phyloP scores from a whole-genome alignment of 2,797 vertebrate species.

The Esox masquinongy region DNA sequence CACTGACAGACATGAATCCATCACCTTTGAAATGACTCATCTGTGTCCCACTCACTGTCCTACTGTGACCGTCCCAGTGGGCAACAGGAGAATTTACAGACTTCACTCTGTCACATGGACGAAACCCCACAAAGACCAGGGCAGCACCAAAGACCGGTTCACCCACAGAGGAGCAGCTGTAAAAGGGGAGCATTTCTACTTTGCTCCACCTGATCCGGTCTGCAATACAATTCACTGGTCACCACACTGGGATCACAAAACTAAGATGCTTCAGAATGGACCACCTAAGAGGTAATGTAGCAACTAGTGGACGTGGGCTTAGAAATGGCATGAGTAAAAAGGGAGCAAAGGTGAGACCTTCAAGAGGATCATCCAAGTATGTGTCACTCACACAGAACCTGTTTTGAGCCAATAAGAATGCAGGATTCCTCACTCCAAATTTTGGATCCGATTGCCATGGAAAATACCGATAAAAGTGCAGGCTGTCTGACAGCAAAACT shows the following conservation, averaged over 20 bases:
- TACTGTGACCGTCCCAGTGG: background rate
- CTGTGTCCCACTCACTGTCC: too few species aligned
- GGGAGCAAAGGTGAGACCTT: background rate
- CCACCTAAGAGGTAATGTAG: background rate
- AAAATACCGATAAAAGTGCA: conserved; percentile 55
- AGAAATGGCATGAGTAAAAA: background rate
- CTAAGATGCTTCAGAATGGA: background rate
- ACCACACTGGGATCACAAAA: background rate
- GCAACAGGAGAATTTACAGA: background rate
- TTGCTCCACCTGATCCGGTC: background rate
- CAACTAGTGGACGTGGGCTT: background rate
- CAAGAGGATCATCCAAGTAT: background rate
- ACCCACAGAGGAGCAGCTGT: background rate
- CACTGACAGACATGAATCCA: background rate
- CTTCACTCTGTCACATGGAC: background rate
- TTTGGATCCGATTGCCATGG: conserved; percentile 64
- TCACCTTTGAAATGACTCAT: background rate
- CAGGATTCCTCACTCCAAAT: conserved; percentile 29
- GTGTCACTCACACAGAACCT: conserved; percentile 25
- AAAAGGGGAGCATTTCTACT: background rate
- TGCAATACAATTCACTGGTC: background rate
- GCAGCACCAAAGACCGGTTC: background rate
- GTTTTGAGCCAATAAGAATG: conserved; percentile 31
- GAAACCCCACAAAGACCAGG: background rate
- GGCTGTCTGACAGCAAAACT: conserved; percentile 27